These are phyloP conservation scores for Coreoperca whiteheadi DNA, from an alignment of 2,113 vertebrate species.

Conservation along the genomic window DNA sequence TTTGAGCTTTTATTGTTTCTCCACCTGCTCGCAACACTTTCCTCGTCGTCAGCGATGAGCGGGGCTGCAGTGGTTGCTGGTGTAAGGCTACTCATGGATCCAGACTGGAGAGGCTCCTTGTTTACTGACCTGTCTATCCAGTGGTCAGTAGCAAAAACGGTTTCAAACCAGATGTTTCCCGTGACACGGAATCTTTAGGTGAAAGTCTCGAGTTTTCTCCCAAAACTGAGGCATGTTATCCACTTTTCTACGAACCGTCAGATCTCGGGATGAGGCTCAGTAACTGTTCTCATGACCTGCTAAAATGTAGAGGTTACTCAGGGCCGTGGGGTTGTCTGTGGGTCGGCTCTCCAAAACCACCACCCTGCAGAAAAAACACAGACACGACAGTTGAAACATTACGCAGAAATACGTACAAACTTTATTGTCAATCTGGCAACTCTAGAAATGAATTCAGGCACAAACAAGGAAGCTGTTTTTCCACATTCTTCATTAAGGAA, in stretches of 20 bases:
- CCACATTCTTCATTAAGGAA: not conserved
- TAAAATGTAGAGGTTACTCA: conserved; percentile 99
- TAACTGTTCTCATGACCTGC: conserved; percentile 99
- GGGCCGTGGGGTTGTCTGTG: conserved; percentile 93
- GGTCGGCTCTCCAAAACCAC: conserved; percentile 97
- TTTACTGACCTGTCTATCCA: conserved; percentile 39
- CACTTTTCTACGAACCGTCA: not conserved
- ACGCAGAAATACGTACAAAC: not conserved
- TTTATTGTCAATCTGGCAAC: not conserved
- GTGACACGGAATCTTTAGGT: not conserved
- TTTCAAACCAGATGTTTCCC: conserved; percentile 22
- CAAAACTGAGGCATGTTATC: conserved; percentile 3
- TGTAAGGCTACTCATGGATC: conserved; percentile 59
- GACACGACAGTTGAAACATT: not conserved
- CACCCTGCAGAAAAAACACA: conserved; percentile 85
- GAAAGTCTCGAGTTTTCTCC: conserved; percentile 35
- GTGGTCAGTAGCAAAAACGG: conserved; percentile 35
- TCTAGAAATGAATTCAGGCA: not conserved
- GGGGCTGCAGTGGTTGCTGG: conserved; percentile 44
- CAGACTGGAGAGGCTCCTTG: conserved; percentile 22
- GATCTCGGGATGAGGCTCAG: conserved; percentile 77
- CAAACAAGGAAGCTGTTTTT: not conserved
- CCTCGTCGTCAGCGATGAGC: not conserved
- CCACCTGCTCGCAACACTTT: not conserved
- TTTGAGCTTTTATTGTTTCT: conserved; percentile 25